These are phyloP conservation scores for Syrista parreyssii DNA, from an alignment of 2,888 invertebrate genomes.

Conservation along the genomic window DNA sequence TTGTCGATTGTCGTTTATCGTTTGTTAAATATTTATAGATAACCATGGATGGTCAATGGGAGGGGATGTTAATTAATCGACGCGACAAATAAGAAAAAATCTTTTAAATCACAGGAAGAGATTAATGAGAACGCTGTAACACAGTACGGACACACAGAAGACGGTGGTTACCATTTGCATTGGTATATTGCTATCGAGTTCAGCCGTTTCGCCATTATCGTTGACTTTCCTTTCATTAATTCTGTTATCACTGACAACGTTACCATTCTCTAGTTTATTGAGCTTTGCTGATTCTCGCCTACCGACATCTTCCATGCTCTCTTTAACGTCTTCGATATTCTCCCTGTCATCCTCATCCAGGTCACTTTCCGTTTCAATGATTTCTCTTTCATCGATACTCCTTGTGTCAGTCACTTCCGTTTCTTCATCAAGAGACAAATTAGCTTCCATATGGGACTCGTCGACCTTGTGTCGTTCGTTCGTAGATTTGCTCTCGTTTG, in stretches of 20 bases:
- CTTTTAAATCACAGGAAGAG: slow-evolving; percentile 55
- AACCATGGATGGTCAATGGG: background rate
- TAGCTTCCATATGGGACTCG: slow-evolving; percentile 4
- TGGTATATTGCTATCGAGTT: slow-evolving; percentile 57
- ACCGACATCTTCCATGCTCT: background rate
- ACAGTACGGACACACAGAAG: slow-evolving; percentile 65
- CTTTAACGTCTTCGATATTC: slow-evolving; percentile 27
- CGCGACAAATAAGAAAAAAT: slow-evolving; percentile 24
- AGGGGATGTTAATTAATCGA: slow-evolving; percentile 9
- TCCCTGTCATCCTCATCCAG: slow-evolving; percentile 40
- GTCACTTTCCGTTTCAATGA: background rate
- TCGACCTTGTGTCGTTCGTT: background rate
- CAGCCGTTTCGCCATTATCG: slow-evolving; percentile 37
- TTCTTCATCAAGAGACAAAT: slow-evolving; percentile 15
- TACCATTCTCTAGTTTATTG: background rate
- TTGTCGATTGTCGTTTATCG: background rate
- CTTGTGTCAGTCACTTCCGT: slow-evolving; percentile 1
- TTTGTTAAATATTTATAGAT: background rate
- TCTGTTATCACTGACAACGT: slow-evolving; percentile 26
- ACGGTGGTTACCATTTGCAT: slow-evolving; percentile 66
- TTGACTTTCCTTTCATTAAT: slow-evolving; percentile 16
- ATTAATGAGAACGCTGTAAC: slow-evolving; percentile 65
- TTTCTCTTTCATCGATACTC: slow-evolving; percentile 15
- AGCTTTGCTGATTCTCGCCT: background rate
- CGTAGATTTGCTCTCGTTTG: slow-evolving; percentile 3